A percentile compares a stretch with the other conserved stretches of the same genome.
phyloP scores from a whole-genome alignment of 2,113 vertebrate genomes.

The Sylvietta virens region DNA sequence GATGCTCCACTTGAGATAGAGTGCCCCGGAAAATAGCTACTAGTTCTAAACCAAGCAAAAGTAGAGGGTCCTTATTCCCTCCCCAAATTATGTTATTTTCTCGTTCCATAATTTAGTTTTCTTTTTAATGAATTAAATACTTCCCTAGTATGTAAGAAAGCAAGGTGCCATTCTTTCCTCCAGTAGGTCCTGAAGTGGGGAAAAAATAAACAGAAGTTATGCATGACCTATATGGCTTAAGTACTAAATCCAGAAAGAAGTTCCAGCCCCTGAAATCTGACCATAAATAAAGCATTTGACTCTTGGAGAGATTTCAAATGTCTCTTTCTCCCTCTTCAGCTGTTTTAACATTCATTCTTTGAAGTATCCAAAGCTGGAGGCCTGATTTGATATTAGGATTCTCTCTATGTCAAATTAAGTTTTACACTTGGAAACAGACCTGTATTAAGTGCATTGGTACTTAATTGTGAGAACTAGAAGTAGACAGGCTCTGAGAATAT shows the following conservation, averaged over 20 bases:
- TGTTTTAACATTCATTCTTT: not conserved
- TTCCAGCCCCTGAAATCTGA: not conserved
- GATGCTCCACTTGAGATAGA: not conserved
- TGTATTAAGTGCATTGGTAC: not conserved
- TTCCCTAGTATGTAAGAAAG: not conserved
- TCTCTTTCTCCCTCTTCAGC: not conserved
- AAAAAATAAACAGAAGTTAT: not conserved
- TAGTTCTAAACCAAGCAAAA: not conserved
- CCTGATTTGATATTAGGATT: not conserved
- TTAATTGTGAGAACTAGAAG: not conserved
- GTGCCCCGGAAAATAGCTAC: not conserved
- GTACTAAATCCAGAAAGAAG: not conserved
- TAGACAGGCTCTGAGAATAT: not conserved
- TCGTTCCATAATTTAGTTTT: not conserved
- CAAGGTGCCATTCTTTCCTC: not conserved
- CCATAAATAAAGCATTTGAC: not conserved
- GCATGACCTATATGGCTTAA: rapidly evolving
- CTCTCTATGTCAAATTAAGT: not conserved
- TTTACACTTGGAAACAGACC: not conserved
- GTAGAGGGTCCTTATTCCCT: not conserved
- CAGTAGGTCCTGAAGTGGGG: not conserved
- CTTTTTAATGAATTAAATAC: not conserved
- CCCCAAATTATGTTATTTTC: not conserved
- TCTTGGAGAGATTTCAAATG: not conserved
- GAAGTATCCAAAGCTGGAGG: not conserved